These are phyloP conservation scores for Schlechtendalia chinensis DNA, from an alignment of 1,140 invertebrate genomes.

Conservation along the genomic window DNA sequence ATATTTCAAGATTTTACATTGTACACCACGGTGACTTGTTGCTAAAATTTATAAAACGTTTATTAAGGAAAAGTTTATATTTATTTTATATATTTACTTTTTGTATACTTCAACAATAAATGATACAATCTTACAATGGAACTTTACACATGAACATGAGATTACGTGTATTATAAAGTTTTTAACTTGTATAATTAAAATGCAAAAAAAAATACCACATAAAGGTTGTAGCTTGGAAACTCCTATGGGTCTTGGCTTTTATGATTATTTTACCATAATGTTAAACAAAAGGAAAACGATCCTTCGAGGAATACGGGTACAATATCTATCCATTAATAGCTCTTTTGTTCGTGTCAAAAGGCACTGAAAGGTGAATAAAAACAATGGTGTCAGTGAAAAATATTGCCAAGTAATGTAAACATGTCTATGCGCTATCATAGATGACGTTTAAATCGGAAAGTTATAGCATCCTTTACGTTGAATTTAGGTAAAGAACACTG, in stretches of 20 bases:
- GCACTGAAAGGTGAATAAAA: not conserved
- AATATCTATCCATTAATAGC: constrained; percentile 8
- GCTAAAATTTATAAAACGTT: not conserved
- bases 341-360: constrained; percentile 23
- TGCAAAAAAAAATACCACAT: not conserved
- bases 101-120: not conserved
- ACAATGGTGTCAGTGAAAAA: not conserved
- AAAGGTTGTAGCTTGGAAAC: not conserved
- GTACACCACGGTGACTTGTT: not conserved
- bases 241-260: constrained; percentile 13
- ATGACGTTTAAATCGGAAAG: not conserved
- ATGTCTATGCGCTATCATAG: not conserved
- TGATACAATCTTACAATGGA: not conserved
- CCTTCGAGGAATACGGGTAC: not conserved
- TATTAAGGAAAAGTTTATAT: not conserved
- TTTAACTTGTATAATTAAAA: constrained; percentile 15
- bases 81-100: constrained; percentile 1
- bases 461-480: not conserved
- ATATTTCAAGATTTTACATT: not conserved
- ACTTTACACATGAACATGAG: constrained; percentile 20
- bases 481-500: not conserved
- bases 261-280: constrained; percentile 14
- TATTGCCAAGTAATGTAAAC: not conserved
- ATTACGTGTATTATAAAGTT: not conserved
- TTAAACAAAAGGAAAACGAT: constrained; percentile 19